Conservation (phyloP, 2,797 vertebrate species). For the Fistularia commersonii region DNA sequence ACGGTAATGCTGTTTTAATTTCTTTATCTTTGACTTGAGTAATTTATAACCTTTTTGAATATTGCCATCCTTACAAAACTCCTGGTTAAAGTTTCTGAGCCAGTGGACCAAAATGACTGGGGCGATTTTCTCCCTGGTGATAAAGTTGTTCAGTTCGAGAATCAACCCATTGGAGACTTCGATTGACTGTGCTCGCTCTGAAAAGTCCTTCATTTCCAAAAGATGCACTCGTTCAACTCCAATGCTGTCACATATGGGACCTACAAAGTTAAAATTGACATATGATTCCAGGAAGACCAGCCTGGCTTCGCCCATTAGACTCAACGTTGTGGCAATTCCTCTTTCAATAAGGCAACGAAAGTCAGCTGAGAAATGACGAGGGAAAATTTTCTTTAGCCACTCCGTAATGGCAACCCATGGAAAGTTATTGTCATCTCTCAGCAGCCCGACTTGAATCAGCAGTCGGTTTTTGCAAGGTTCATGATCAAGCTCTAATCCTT, state of each 20-base stretch:
- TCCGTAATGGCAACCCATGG: conserved; percentile 63
- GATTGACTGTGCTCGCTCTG: conserved; percentile 65
- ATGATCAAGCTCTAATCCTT: conserved; percentile 54
- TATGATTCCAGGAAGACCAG: conserved; percentile 63
- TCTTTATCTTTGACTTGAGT: conserved; percentile 63
- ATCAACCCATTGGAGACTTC: conserved; percentile 78
- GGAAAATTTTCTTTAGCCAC: conserved; percentile 76
- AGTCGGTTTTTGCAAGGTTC: conserved; percentile 67
- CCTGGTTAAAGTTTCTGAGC: conserved; percentile 72
- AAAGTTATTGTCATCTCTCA: conserved; percentile 74
- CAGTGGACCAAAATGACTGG: conserved; percentile 69
- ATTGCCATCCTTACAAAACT: conserved; percentile 69
- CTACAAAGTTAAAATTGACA: conserved; percentile 78
- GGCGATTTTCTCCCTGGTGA: conserved; percentile 69
- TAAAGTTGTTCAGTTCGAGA: conserved; percentile 73
- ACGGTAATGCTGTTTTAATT: conserved; percentile 55
- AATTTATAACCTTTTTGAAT: conserved; percentile 59
- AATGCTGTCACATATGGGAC: conserved; percentile 77
- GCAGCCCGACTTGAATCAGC: conserved; percentile 75
- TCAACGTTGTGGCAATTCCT: conserved; percentile 65
- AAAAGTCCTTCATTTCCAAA: conserved; percentile 73
- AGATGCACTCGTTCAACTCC: conserved; percentile 74
- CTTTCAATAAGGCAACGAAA: conserved; percentile 75
- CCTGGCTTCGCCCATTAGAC: conserved; percentile 59
- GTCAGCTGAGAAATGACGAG: conserved; percentile 63